Conservation (phyloP, 2,113 vertebrate species). For the Salvelinus fontinalis region DNA sequence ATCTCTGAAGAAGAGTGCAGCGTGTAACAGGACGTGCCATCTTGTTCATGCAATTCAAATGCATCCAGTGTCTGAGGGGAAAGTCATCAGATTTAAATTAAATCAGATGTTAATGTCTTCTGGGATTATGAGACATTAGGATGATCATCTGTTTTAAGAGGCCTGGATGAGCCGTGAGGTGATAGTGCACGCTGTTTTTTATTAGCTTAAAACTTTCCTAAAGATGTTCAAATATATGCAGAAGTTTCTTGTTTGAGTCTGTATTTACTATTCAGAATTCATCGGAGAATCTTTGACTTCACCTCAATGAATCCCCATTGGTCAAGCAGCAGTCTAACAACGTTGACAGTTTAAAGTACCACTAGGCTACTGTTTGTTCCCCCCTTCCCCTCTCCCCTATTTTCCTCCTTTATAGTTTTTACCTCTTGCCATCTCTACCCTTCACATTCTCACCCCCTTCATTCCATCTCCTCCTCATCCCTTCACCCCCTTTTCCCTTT, state of each 20-base stretch:
- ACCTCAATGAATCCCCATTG: too few species aligned
- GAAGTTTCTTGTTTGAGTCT: too few species aligned
- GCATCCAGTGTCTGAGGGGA: slow-evolving; percentile 64
- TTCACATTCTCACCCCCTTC: neutral
- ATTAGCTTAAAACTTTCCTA: neutral
- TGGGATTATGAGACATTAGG: slow-evolving; percentile 67
- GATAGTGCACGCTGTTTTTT: slow-evolving; percentile 48
- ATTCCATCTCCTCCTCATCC: slow-evolving; percentile 33
- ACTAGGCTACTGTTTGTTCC: too few species aligned
- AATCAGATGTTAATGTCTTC: slow-evolving; percentile 65
- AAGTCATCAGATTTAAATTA: slow-evolving; percentile 74
- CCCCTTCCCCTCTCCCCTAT: too few species aligned
- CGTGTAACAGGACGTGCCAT: slow-evolving; percentile 79
- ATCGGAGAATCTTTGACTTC: neutral
- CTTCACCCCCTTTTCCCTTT: neutral
- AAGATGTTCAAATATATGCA: neutral
- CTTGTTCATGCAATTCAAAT: slow-evolving; percentile 82
- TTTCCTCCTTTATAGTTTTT: slow-evolving; percentile 10
- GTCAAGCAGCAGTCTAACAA: too few species aligned
- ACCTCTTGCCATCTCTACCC: slow-evolving; percentile 23
- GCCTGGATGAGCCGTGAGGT: slow-evolving; percentile 44
- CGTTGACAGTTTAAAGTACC: too few species aligned
- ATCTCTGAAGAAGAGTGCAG: slow-evolving; percentile 76
- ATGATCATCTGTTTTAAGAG: slow-evolving; percentile 67
- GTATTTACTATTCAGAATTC: too few species aligned